These are phyloP conservation scores for Caenorhabditis doughertyi DNA, from an alignment of 2,888 invertebrate species.

Conservation along the genomic window DNA sequence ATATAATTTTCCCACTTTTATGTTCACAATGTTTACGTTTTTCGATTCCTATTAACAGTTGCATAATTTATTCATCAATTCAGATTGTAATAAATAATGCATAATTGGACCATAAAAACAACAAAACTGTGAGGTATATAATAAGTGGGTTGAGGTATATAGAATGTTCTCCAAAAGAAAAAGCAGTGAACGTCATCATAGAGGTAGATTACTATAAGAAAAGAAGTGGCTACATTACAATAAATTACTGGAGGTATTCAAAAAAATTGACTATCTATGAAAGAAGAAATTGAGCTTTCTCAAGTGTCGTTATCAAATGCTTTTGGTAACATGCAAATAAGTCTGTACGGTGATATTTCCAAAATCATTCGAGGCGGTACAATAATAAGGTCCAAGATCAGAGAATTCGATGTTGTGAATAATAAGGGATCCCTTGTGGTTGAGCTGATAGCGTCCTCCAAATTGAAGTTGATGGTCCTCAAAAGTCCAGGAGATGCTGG, in stretches of 20 bases:
- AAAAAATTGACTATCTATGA: too few relatives aligned
- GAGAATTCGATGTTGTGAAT: not conserved
- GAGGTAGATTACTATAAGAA: not conserved
- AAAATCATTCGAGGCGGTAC: slow-evolving; percentile 7
- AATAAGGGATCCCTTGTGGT: not conserved
- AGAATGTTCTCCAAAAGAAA: not conserved
- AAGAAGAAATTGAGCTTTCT: not conserved
- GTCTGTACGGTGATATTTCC: slow-evolving; percentile 5
- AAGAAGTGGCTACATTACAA: not conserved
- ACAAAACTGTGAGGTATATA: slow-evolving; percentile 4
- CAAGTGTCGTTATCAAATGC: too few relatives aligned
- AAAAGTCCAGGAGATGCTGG: slow-evolving; percentile 1
- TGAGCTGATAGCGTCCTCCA: slow-evolving; percentile 1
- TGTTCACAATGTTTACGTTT: not conserved
- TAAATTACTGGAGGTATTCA: not conserved
- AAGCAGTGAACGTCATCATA: not conserved
- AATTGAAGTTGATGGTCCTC: not conserved
- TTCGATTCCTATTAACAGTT: not conserved
- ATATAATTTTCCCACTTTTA: too few relatives aligned
- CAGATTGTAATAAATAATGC: not conserved
- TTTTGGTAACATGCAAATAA: slow-evolving; percentile 3
- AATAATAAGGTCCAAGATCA: slow-evolving; percentile 4
- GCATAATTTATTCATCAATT: not conserved
- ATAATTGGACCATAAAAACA: slow-evolving; percentile 10
- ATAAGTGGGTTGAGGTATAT: not conserved